A percentile compares a stretch with the other conserved stretches of the same genome.
Conservation (phyloP, 2,113 vertebrate species). For the Carassius carassius region DNA sequence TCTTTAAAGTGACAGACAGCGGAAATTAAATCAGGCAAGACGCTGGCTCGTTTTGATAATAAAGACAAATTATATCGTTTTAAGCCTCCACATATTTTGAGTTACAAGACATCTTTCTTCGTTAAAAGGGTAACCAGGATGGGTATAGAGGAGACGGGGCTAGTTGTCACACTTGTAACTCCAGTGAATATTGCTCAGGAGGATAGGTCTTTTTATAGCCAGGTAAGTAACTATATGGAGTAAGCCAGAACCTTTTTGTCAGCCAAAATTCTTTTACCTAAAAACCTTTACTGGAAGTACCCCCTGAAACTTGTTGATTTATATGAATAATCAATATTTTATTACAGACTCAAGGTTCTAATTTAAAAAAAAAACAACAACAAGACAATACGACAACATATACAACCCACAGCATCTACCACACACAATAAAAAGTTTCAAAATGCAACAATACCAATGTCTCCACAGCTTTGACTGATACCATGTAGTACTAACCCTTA, state of each 20-base stretch:
- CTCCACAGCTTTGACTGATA: no score
- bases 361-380: no score
- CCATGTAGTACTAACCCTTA: no score
- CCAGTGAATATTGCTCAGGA: not conserved
- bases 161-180: not conserved
- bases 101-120: not conserved
- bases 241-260: not conserved
- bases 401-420: no score
- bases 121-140: not conserved
- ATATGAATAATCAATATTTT: not conserved
- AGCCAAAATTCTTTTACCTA: not conserved
- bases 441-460: no score
- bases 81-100: not conserved
- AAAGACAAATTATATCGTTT: not conserved
- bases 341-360: no score
- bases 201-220: not conserved
- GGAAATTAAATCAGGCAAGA: constrained; percentile 34
- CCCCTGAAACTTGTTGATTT: not conserved
- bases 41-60: not conserved
- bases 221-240: not conserved
- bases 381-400: no score
- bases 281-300: not conserved
- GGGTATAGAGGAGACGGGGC: not conserved
- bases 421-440: no score
- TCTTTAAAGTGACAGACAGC: constrained; percentile 29